Percentiles rank a stretch among this genome's conserved stretches.
Conservation (phyloP, 2,113 vertebrate species). For the Maccullochella peelii region DNA sequence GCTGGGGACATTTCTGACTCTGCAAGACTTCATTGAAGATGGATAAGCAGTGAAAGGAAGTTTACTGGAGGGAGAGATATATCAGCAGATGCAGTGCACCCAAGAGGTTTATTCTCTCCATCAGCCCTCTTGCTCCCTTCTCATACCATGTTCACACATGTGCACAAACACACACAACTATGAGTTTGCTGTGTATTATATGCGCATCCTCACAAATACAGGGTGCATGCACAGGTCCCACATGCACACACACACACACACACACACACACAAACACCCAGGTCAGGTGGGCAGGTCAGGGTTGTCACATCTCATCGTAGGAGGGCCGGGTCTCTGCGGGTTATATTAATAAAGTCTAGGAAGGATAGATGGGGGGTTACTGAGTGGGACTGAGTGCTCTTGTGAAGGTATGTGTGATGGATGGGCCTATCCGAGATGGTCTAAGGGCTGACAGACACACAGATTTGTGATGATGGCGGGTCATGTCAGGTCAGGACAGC, state of each 20-base stretch:
- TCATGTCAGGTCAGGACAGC: slow-evolving; percentile 18
- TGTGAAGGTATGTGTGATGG: slow-evolving; percentile 59
- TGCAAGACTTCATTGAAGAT: slow-evolving; percentile 5
- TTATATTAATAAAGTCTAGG: slow-evolving; percentile 49
- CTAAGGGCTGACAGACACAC: slow-evolving; percentile 41
- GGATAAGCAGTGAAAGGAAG: slow-evolving; percentile 40
- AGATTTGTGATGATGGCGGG: slow-evolving; percentile 46
- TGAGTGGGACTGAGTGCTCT: slow-evolving; percentile 51
- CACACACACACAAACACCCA: slow-evolving; percentile 7
- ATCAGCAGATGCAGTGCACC: slow-evolving; percentile 19
- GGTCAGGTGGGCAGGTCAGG: slow-evolving; percentile 57
- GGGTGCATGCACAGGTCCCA: background rate
- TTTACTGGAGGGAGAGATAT: slow-evolving; percentile 6
- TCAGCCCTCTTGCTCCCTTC: background rate
- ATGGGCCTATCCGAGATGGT: slow-evolving; percentile 39
- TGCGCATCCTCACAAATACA: background rate
- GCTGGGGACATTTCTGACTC: slow-evolving; percentile 13
- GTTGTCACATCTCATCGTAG: slow-evolving; percentile 52
- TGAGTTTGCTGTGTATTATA: background rate
- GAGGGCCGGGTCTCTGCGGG: slow-evolving; percentile 33
- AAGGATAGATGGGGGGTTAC: slow-evolving; percentile 45
- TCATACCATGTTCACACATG: background rate
- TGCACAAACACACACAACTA: background rate
- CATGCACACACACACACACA: background rate
- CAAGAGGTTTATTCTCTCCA: slow-evolving; percentile 2